A percentile compares a stretch with the other conserved stretches of the same genome.
These are phyloP conservation scores for Varroa destructor DNA, from an alignment of 1,140 invertebrate species.

Conservation along the genomic window DNA sequence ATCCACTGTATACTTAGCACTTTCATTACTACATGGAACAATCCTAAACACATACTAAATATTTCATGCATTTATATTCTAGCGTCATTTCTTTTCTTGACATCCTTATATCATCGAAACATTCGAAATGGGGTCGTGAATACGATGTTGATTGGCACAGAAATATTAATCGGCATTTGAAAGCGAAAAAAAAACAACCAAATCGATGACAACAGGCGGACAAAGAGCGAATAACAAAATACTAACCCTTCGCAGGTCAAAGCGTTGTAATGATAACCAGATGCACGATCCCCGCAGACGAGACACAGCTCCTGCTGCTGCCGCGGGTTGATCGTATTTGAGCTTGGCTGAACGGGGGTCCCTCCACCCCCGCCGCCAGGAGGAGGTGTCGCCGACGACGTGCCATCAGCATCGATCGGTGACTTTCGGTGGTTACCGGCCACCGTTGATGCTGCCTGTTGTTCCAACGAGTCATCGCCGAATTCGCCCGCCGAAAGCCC, in stretches of 20 bases:
- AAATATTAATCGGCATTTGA: too few relatives aligned
- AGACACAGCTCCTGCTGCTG: slow-evolving; percentile 92
- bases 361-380: not conserved
- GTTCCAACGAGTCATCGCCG: slow-evolving; percentile 12
- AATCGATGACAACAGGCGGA: too few relatives aligned
- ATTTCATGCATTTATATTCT: too few relatives aligned
- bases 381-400: slow-evolving; percentile 1
- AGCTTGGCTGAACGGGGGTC: not conserved
- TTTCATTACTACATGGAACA: too few relatives aligned
- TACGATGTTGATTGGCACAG: too few relatives aligned
- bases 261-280: slow-evolving; percentile 97
- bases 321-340: slow-evolving; percentile 45
- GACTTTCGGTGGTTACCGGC: slow-evolving; percentile 2
- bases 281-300: slow-evolving; percentile 91
- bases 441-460: too few relatives aligned
- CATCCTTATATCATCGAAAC: too few relatives aligned
- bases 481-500: slow-evolving; percentile 12
- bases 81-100: too few relatives aligned
- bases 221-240: not conserved
- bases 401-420: not conserved
- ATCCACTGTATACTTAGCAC: too few relatives aligned
- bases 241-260: slow-evolving; percentile 86
- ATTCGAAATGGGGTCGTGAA: too few relatives aligned
- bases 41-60: too few relatives aligned
- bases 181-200: too few relatives aligned